A percentile compares a stretch with the other conserved stretches of the same genome.
phyloP scores from a whole-genome alignment of 2,113 vertebrate species.

The Oxyura jamaicensis region DNA sequence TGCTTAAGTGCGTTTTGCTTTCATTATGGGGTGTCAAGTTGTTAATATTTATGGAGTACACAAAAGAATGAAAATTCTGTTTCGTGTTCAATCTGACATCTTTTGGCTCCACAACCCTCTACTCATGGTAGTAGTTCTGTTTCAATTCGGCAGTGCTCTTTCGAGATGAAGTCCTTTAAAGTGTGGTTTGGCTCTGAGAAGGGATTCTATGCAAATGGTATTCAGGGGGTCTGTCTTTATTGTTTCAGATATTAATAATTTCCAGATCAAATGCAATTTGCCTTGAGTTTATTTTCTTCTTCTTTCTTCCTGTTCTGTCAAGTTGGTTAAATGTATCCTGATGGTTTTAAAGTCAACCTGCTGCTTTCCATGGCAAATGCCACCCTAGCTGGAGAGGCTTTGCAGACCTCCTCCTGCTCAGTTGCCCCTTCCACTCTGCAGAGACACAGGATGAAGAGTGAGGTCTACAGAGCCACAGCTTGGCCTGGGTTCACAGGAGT shows the following conservation, averaged over 20 bases:
- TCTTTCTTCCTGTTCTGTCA: not conserved
- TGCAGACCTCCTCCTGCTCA: not conserved
- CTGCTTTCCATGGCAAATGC: not conserved
- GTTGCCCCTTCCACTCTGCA: not conserved
- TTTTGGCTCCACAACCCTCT: slow-evolving; percentile 49
- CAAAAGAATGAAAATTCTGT: slow-evolving; percentile 68
- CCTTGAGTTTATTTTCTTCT: not conserved
- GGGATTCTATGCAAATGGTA: slow-evolving; percentile 43
- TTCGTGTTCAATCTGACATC: slow-evolving; percentile 69
- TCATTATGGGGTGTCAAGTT: slow-evolving; percentile 69
- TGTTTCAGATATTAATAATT: slow-evolving; percentile 71
- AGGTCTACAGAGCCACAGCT: not conserved
- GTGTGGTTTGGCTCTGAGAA: slow-evolving; percentile 62
- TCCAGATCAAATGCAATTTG: slow-evolving; percentile 57
- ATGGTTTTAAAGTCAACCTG: slow-evolving; percentile 23
- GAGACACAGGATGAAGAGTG: fast-evolving
- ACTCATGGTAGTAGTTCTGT: slow-evolving; percentile 53
- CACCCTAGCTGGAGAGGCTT: not conserved
- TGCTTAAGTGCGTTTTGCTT: slow-evolving; percentile 63
- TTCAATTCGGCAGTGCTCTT: slow-evolving; percentile 41
- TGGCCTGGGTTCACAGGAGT: not conserved
- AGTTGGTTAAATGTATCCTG: not conserved
- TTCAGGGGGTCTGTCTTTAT: slow-evolving; percentile 46
- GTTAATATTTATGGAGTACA: slow-evolving; percentile 66
- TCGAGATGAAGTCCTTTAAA: slow-evolving; percentile 52